Base-by-base conservation (phyloP, 2,888 invertebrate species). In the Acholoe squamosa region DNA sequence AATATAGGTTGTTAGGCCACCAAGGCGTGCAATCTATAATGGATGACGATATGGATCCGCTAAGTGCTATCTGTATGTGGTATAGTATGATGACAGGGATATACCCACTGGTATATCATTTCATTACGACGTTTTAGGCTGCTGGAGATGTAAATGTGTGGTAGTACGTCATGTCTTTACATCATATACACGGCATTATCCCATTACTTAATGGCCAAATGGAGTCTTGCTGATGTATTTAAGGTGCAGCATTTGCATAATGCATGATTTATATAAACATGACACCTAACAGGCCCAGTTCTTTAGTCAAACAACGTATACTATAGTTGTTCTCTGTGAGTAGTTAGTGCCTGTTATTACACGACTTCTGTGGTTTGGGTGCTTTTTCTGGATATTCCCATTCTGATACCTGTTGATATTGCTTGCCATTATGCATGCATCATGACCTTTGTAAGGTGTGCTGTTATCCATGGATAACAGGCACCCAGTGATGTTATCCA, bases 11-110 rank as follows among this genome's bases (percentile, higher is more conserved):
- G 61, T 61, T 14, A 61, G 61, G n/a, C 61, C 61, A 61, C 61
- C n/a, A 61, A 61, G 61, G 61, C 61, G 61, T 61, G 61, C 61
- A 61, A 61, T 61, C 61, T n/a, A 61, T 61, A 61, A 61, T 61
- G 61, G 61, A 61, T n/a, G n/a, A n/a, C n/a, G 61, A 61, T 61
- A 61, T 61, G 61, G 61, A 61, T 61, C 3, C 61, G n/a, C n/a
- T 61, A 61, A 61, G 61, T 61, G 61, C 7, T n/a, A 61, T 61
- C 61, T 61, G 14, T n/a, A 61, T n/a, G 61, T 19, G n/a, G 61
- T 14, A 61, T 61, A 19, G n/a, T n/a, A n/a, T 0, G n/a, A n/a
- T 61, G 61, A 19, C 3, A 14, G 61, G 61, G 19, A n/a, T n/a
- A n/a, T 61, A n/a, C 61, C 61, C n/a, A 61, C 1, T 61, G 19